Evolutionary conservation across 1,140 invertebrate species (phyloP).

Genomic region (Steinernema feltiae): DNA sequence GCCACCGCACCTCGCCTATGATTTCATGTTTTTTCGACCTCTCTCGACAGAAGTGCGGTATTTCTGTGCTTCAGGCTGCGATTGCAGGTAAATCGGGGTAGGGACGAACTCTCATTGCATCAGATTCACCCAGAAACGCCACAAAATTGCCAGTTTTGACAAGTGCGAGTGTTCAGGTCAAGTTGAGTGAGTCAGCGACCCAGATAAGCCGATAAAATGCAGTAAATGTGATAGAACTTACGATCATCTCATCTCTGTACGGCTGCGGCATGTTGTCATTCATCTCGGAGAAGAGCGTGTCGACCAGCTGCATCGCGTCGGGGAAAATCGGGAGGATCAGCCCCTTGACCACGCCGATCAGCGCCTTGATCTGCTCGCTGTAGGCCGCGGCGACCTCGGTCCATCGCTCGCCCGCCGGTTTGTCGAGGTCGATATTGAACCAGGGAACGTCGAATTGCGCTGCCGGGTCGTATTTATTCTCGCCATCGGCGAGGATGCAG

Average conservation of each 20-base stretch:
- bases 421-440: slow-evolving; percentile 44
- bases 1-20: no score
- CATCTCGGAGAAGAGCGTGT: slow-evolving; percentile 42
- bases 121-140: no score
- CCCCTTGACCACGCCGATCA: slow-evolving; percentile 41
- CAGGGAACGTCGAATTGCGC: slow-evolving; percentile 28
- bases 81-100: no score
- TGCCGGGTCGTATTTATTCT: slow-evolving; percentile 40
- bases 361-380: slow-evolving; percentile 39
- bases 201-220: no score
- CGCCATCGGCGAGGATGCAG: slow-evolving; percentile 40
- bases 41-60: no score
- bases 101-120: no score
- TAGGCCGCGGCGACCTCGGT: slow-evolving; percentile 39
- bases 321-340: slow-evolving; percentile 45
- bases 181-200: no score
- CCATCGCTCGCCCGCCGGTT: slow-evolving; percentile 35
- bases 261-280: slow-evolving; percentile 37
- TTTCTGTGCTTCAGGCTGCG: no score
- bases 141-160: no score
- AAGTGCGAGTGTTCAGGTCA: no score
- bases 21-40: no score
- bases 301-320: slow-evolving; percentile 40
- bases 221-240: no score
- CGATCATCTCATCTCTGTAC: slow-evolving; percentile 44